Base-by-base conservation (phyloP, 2,888 invertebrate species). In the Carpatolechia fugitivella region DNA sequence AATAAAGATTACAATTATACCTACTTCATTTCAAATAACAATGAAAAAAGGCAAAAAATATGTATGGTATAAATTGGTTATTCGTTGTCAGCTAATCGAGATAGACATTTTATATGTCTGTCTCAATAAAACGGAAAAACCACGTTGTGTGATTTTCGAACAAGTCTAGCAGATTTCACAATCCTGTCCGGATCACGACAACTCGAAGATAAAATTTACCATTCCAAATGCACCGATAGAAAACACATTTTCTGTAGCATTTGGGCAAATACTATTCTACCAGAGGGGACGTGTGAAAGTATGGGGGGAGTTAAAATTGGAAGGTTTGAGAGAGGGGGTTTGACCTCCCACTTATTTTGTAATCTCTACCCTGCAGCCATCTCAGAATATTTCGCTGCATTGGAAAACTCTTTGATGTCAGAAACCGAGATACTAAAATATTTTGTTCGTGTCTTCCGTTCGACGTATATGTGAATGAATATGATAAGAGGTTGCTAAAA, bases 311-410 rank as follows among this genome's bases (percentile, higher is more conserved):
- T 14, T n/a, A 14, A 11, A 30, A 10, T 16, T 10, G 40, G 16
- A 29, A 29, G 48, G 20, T 18, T 18, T 36, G 29, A 13, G 40
- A 18, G 1, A 10, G 40, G 52, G 49, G 52, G 38, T 24, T 24
- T 24, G 29, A 50, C 48, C 46, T 58, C 61, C 40, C 59, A 60
- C 63, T 61, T 65, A 64, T 63, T 64, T 62, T 64, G 63, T 65
- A 74, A 74, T 74, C 69, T 70, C 66, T 65, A 59, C 65, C 60
- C 59, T 60, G 66, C 72, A 72, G 70, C 60, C 62, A 58, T 57
- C 60, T 57, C 47, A 13, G 52, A 31, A 38, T 18, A 46, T 41
- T 50, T 46, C 40, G 35, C 29, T 44, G 52, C 54, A 57, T 56
- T 57, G 55, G 57, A 65, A 68, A 69, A 66, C 60, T 63, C 64